phyloP scores from a whole-genome alignment of 2,113 vertebrate species.

The Campylomormyrus tamandua region DNA sequence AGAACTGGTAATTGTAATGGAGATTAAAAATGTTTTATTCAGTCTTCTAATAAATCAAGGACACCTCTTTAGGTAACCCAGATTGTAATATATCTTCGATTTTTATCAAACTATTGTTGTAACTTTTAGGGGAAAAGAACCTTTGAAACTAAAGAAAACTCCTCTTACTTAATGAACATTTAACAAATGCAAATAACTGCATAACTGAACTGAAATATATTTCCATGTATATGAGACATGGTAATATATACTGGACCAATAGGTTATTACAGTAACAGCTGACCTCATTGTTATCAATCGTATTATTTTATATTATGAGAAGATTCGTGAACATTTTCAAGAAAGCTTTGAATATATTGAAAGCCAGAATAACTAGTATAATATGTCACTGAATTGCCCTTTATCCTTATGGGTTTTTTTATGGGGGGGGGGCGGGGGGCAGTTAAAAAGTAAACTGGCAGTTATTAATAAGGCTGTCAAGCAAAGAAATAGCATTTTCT shows the following conservation, averaged over 20 bases:
- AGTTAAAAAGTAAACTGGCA: not conserved
- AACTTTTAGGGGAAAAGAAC: not conserved
- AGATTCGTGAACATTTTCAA: not conserved
- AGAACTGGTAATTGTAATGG: not conserved
- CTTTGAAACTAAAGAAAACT: not conserved
- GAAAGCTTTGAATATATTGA: not conserved
- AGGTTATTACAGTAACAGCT: not conserved
- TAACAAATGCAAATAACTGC: not conserved
- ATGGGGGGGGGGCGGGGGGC: not conserved
- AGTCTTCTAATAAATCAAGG: not conserved
- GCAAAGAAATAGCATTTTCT: not conserved
- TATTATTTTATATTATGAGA: not conserved
- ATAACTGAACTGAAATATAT: not conserved
- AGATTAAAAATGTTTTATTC: not conserved
- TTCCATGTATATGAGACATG: not conserved
- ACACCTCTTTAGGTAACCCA: not conserved
- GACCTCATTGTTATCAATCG: not conserved
- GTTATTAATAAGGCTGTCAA: not conserved
- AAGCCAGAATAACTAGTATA: not conserved
- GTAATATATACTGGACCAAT: not conserved
- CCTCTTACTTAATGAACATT: not conserved
- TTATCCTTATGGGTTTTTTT: not conserved
- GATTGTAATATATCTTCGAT: not conserved
- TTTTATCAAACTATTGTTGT: not conserved
- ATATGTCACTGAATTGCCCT: not conserved